These are phyloP conservation scores for Ciconia boyciana DNA, from an alignment of 2,113 vertebrate species.

Conservation along the genomic window DNA sequence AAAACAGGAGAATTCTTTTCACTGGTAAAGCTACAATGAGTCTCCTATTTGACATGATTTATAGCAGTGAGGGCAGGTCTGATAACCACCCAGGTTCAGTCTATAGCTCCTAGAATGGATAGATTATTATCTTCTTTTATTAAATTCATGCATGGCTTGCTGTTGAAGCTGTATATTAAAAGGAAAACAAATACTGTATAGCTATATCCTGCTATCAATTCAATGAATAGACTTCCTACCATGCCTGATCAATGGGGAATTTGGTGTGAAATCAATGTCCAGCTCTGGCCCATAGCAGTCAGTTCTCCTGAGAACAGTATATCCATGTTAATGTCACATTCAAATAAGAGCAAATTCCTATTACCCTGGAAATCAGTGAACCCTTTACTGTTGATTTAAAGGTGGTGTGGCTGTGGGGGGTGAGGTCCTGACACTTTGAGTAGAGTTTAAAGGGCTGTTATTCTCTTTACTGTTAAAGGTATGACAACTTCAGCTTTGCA, in stretches of 20 bases:
- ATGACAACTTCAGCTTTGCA: conserved; percentile 2
- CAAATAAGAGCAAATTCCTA: conserved; percentile 52
- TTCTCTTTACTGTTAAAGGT: conserved; percentile 39
- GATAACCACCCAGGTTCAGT: conserved; percentile 43
- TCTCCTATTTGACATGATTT: conserved; percentile 60
- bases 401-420: not conserved
- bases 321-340: conserved; percentile 65
- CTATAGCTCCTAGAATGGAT: conserved; percentile 22
- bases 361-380: conserved; percentile 44
- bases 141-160: conserved; percentile 60
- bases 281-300: not conserved
- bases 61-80: conserved; percentile 21
- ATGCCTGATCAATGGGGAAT: conserved; percentile 44
- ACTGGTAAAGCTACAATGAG: not conserved
- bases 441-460: conserved; percentile 52
- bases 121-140: conserved; percentile 68
- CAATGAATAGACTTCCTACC: conserved; percentile 43
- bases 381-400: conserved; percentile 58
- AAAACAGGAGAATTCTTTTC: not conserved
- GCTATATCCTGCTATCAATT: conserved; percentile 43
- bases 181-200: conserved; percentile 55
- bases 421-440: conserved; percentile 30
- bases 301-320: conserved; percentile 54
- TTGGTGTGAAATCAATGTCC: conserved; percentile 57
- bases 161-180: conserved; percentile 54